phyloP scores from a whole-genome alignment of 2,888 invertebrate species.

The Microctonus aethiopoides region DNA sequence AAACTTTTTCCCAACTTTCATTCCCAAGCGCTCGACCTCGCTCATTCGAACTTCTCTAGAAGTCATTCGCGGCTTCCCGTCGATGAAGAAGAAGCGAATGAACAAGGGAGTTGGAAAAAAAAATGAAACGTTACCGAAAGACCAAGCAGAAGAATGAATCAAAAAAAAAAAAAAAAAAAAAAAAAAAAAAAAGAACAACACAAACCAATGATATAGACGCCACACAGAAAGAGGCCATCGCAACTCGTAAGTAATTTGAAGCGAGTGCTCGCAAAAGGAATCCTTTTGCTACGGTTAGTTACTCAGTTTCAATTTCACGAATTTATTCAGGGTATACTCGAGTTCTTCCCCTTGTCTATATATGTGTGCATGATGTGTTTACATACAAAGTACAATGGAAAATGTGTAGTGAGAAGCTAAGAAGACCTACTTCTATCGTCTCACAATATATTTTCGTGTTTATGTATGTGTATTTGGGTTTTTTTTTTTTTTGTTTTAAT shows the following conservation, averaged over 20 bases:
- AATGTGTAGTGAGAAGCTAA: background rate
- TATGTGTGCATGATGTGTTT: background rate
- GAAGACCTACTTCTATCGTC: background rate
- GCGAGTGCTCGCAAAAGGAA: slow-evolving; percentile 8
- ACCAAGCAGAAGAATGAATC: background rate
- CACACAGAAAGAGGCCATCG: background rate
- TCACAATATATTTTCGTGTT: background rate
- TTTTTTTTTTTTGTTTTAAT: too few relatives aligned
- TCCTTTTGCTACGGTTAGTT: slow-evolving; percentile 7
- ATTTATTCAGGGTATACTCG: slow-evolving; percentile 4
- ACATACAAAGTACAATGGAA: too few relatives aligned
- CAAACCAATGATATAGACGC: background rate
- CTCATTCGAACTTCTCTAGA: slow-evolving; percentile 22
- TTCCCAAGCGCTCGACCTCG: slow-evolving; percentile 23
- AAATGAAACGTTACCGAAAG: background rate
- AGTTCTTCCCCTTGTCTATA: background rate
- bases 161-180: background rate
- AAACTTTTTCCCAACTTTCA: slow-evolving; percentile 32
- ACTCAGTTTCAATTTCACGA: slow-evolving; percentile 13
- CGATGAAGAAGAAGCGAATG: background rate
- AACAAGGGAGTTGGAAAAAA: background rate
- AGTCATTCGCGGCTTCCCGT: slow-evolving; percentile 30
- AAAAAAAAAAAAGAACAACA: background rate
- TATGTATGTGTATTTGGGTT: too few relatives aligned
- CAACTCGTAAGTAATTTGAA: slow-evolving; percentile 10